Conservation (phyloP, 1,140 invertebrate genomes). For the Ectropis grisescens region DNA sequence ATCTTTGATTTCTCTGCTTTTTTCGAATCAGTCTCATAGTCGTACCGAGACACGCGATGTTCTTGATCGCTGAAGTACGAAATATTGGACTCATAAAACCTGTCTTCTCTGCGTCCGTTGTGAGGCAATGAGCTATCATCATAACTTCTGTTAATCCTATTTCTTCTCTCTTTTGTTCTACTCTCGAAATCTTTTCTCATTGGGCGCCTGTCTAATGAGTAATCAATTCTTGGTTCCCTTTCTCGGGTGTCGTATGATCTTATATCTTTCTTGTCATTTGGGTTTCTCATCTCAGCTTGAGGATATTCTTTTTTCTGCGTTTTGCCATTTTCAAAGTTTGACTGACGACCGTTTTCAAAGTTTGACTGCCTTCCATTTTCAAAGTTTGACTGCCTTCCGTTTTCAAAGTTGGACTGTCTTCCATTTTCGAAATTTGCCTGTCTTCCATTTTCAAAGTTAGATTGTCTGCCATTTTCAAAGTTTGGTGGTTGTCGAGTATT, state of each 20-base stretch:
- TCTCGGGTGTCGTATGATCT: constrained; percentile 33
- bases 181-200: constrained; percentile 45
- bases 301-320: constrained; percentile 47
- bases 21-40: constrained; percentile 72
- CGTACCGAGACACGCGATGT: constrained; percentile 70
- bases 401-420: too few species aligned
- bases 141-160: constrained; percentile 54
- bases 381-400: too few species aligned
- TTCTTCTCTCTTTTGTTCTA: constrained; percentile 47
- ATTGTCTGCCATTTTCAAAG: too few species aligned
- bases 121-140: constrained; percentile 59
- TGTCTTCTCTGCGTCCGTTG: constrained; percentile 64
- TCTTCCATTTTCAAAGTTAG: too few species aligned
- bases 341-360: too few species aligned
- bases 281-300: constrained; percentile 42
- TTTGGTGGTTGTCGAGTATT: too few species aligned
- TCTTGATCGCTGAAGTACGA: constrained; percentile 64
- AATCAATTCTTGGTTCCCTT: constrained; percentile 64
- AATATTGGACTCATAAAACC: constrained; percentile 66
- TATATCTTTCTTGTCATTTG: constrained; percentile 46
- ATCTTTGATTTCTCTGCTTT: constrained; percentile 68
- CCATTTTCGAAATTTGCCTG: too few species aligned
- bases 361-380: too few species aligned
- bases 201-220: constrained; percentile 52
- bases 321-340: constrained; percentile 43